Base-by-base conservation (phyloP, 2,113 vertebrate genomes). In the Apus apus region DNA sequence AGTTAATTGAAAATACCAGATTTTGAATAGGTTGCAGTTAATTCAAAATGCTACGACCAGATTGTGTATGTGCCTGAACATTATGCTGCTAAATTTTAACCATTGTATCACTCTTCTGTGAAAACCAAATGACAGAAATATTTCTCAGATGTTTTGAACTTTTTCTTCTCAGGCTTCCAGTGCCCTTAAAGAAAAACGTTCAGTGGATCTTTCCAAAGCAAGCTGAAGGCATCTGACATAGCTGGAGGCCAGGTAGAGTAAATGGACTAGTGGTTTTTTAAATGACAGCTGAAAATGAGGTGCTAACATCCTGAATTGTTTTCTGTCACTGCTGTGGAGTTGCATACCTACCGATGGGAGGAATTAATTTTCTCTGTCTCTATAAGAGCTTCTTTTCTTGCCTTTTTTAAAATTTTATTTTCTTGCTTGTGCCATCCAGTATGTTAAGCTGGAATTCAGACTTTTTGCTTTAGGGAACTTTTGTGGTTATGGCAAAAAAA, bases 1-100 rank as follows among this genome's bases (percentile, higher is more conserved):
- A 96, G 58, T 92, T 95, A 93, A 93, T 89, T 90, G 77, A 95
- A 97, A 88, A 92, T 78, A 90, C 85, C 91, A 94, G 85, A 91
- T 96, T 95, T 89, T 93, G 62, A 94, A 89, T 94, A 95, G 93
- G 84, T 83, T 96, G 91, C 87, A 91, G 66, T 87, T 91, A 91
- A 93, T 94, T 93, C 54, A 51, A 82, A 95, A 83, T 90, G 57
- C 70, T 91, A 57, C 60, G 43, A 62, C 48, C 71, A 87, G 76
- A 86, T 71, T 80, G 72, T 61, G 38, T 77, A 58, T 60, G 51
- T 70, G 74, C 30, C 43, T 91, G 82, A 79, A 72, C 57, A 51
- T 48, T n/a, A 72, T 60, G 84, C 53, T 40, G 13, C 25, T 76
- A 68, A 53, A 40, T 62, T 95, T 68, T 81, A 93, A 95, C 60